These are phyloP conservation scores for Lepidocolaptes lacrymiger DNA, from an alignment of 2,797 vertebrate species.

Conservation along the genomic window DNA sequence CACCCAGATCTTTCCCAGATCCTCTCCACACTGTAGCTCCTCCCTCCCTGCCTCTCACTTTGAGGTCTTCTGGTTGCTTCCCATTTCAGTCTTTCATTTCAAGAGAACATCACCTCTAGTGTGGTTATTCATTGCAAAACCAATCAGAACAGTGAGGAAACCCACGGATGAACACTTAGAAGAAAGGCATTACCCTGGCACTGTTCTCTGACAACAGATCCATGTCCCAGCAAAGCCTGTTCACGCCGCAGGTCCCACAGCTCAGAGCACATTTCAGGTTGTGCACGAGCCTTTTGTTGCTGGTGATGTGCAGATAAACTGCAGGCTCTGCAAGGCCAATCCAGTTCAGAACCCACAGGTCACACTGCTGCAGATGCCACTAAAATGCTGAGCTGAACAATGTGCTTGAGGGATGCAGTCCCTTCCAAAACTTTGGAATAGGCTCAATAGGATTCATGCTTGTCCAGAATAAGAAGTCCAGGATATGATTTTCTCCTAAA, in stretches of 20 bases:
- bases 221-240: neutral
- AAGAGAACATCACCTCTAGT: neutral
- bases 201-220: neutral
- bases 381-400: neutral
- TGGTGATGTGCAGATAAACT: neutral
- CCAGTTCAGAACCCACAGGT: neutral
- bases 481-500: neutral
- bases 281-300: neutral
- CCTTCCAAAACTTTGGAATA: neutral
- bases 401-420: neutral
- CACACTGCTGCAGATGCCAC: neutral
- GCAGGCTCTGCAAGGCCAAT: neutral
- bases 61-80: neutral
- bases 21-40: neutral
- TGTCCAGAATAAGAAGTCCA: fast-evolving
- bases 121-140: neutral
- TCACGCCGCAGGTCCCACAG: neutral
- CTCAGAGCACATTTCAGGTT: neutral
- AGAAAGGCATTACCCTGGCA: neutral
- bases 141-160: neutral
- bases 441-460: neutral
- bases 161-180: neutral
- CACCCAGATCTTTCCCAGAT: neutral
- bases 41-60: neutral
- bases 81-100: neutral